phyloP scores from a whole-genome alignment of 2,797 vertebrate genomes.

The Chaetophractus vellerosus region DNA sequence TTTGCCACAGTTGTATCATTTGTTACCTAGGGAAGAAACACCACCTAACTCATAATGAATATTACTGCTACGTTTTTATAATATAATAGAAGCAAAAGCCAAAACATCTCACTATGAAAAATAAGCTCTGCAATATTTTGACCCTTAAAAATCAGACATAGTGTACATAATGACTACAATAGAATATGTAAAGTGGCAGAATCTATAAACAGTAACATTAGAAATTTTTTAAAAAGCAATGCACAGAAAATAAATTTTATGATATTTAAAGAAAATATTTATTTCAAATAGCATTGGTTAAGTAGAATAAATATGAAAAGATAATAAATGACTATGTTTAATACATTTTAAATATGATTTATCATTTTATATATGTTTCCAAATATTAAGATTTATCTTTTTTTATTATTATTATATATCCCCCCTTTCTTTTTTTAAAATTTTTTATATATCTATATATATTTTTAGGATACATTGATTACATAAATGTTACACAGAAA shows the following conservation, averaged over 20 bases:
- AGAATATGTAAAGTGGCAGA: background rate
- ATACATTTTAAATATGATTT: background rate
- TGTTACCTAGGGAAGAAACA: background rate
- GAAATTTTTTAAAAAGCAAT: too few relatives aligned
- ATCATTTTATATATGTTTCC: background rate
- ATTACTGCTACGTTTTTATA: background rate
- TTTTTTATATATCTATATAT: too few relatives aligned
- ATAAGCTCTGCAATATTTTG: background rate
- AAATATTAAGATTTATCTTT: constrained; percentile 4
- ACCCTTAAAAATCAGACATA: background rate
- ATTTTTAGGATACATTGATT: too few relatives aligned
- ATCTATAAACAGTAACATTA: background rate
- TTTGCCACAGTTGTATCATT: background rate
- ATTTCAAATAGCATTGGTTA: background rate
- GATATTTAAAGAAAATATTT: background rate
- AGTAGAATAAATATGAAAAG: background rate
- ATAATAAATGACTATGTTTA: background rate
- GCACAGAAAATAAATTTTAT: background rate
- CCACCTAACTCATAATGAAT: background rate
- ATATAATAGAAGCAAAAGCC: background rate
- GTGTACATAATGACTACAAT: background rate
- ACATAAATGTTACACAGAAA: too few relatives aligned
- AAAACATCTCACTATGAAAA: background rate
- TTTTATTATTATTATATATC: too few relatives aligned
- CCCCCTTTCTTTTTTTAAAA: too few relatives aligned